Conservation (phyloP, 1,140 invertebrate species). For the Halyomorpha halys region DNA sequence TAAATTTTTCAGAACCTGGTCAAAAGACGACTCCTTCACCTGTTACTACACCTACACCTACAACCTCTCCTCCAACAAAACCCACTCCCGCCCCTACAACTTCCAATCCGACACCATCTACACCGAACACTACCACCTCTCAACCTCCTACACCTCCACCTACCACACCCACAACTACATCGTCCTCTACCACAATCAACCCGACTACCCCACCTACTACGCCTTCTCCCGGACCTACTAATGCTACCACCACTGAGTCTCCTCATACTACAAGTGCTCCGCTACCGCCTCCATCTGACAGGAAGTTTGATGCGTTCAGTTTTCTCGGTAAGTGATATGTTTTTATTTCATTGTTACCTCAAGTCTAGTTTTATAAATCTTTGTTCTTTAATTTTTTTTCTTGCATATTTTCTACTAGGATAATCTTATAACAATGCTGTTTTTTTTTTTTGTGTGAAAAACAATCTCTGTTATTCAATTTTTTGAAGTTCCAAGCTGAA, state of each 20-base stretch:
- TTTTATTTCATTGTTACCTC: neutral
- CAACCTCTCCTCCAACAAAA: neutral
- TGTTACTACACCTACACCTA: constrained; percentile 12
- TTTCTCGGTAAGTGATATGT: constrained; percentile 42
- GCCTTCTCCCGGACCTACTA: neutral
- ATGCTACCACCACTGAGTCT: constrained; percentile 17
- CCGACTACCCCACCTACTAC: neutral
- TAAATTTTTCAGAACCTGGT: constrained; percentile 4
- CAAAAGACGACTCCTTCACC: neutral
- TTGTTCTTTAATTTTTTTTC: too few species aligned
- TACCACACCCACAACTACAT: neutral
- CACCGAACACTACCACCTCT: neutral
- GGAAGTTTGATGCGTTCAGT: constrained; percentile 52
- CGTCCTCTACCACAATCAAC: neutral
- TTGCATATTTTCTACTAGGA: too few species aligned
- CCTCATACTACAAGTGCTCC: constrained; percentile 18
- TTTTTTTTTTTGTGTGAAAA: too few species aligned
- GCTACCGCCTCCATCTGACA: constrained; percentile 31
- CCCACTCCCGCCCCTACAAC: neutral
- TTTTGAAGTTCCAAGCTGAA: too few species aligned
- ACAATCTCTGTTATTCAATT: too few species aligned
- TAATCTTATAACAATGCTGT: too few species aligned
- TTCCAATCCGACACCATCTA: neutral
- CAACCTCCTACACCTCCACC: neutral
- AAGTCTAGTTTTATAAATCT: too few species aligned